phyloP scores from a whole-genome alignment of 2,797 vertebrate species.

The Pseudochaenichthys georgianus region DNA sequence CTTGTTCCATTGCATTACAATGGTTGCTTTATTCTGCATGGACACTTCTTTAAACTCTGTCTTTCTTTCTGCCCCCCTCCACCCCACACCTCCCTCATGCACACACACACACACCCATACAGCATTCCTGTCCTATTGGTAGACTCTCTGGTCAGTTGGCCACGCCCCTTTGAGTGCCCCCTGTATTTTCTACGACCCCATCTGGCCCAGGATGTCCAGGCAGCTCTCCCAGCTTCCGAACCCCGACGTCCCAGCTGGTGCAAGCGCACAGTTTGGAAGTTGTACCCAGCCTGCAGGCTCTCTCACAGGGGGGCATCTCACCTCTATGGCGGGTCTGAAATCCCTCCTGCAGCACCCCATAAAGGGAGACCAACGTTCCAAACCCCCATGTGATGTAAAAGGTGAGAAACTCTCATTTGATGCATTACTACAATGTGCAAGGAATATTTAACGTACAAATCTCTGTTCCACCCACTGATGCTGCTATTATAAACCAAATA shows the following conservation, averaged over 20 bases:
- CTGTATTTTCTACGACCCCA: slow-evolving; percentile 67
- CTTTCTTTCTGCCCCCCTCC: slow-evolving; percentile 10
- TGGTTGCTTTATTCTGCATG: slow-evolving; percentile 50
- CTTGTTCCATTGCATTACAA: slow-evolving; percentile 19
- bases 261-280: slow-evolving; percentile 87
- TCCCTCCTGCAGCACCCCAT: slow-evolving; percentile 91
- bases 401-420: slow-evolving; percentile 64
- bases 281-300: slow-evolving; percentile 81
- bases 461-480: slow-evolving; percentile 25
- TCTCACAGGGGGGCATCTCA: slow-evolving; percentile 82
- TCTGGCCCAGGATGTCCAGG: slow-evolving; percentile 85
- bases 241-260: slow-evolving; percentile 86
- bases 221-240: slow-evolving; percentile 86
- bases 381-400: slow-evolving; percentile 83
- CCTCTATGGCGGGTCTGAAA: slow-evolving; percentile 89
- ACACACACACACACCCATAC: slow-evolving; percentile 18
- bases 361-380: slow-evolving; percentile 88
- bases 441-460: slow-evolving; percentile 25
- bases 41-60: slow-evolving; percentile 53
- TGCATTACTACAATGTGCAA: slow-evolving; percentile 1
- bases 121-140: slow-evolving; percentile 67
- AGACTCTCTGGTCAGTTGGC: slow-evolving; percentile 54
- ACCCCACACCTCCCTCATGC: slow-evolving; percentile 20
- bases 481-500: slow-evolving; percentile 19
- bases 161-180: slow-evolving; percentile 67